Base-by-base conservation (phyloP, 2,113 vertebrate genomes). In the Illadopsis cleaveri region DNA sequence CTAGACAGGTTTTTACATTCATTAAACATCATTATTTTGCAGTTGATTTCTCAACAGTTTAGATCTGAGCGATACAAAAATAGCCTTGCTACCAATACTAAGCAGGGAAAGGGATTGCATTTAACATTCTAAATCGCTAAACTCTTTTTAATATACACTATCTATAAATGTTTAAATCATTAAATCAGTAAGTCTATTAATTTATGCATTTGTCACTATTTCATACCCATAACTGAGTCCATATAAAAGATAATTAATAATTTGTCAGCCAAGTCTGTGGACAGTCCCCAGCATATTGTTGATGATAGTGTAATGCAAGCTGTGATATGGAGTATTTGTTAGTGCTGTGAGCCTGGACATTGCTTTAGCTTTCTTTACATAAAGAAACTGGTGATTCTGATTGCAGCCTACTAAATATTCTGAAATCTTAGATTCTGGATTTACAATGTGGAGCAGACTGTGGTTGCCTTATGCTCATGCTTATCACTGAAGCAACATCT, bases 401-500 rank as follows among this genome's bases (percentile, higher is more conserved):
- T 57, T 84, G 65, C 75, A 87, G 60, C 57, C 66, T 89, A n/a
- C 58, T 86, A 62, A 94, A 77, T 93, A 95, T 57, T 96, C 91
- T 94, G 89, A 95, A 97, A 96, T 96, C 83, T 94, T 94, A 96
- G 83, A 89, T 93, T 90, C 61, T 82, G 79, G 80, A 88, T 96
- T 90, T 94, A 56, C n/a, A 89, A 25, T 10, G 23, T 87, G 62
- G 76, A 56, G n/a, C 89, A 90, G 88, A 71, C 88, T 66, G 80
- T 89, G 57, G 72, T 64, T 72, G 72, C 86, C 97, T 97, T 97
- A 91, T 93, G 96, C 84, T 95, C 86, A 24, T 90, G 84, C 92
- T 96, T 96, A 93, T 92, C 93, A 96, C 90, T 79, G 82, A 76
- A 96, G 84, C 72, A 96, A 96, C 97, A 97, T 97, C 97, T 98